phyloP scores from a whole-genome alignment of 2,888 invertebrate genomes.

The Poecilus cupreus region DNA sequence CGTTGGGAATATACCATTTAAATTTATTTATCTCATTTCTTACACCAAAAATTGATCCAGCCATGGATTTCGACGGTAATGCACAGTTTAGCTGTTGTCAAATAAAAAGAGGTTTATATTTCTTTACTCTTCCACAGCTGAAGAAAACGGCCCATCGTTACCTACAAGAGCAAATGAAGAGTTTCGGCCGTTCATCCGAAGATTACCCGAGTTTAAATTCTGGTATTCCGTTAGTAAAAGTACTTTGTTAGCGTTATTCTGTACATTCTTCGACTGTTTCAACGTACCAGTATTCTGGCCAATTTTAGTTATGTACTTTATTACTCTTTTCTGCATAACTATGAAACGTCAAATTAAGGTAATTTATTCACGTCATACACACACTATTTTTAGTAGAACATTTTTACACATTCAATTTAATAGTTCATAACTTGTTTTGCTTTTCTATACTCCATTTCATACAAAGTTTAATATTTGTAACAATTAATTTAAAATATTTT shows the following conservation, averaged over 20 bases:
- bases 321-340: slow-evolving; percentile 97
- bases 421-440: too few relatives aligned
- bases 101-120: too few relatives aligned
- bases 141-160: slow-evolving; percentile 91
- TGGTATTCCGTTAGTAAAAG: slow-evolving; percentile 98
- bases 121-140: slow-evolving; percentile 73
- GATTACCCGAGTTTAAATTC: slow-evolving; percentile 99
- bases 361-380: slow-evolving; percentile 67
- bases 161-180: slow-evolving; percentile 97
- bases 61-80: slow-evolving; percentile 93
- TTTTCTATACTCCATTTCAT: too few relatives aligned
- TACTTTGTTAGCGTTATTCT: slow-evolving; percentile 89
- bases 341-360: slow-evolving; percentile 99
- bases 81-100: not conserved
- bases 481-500: too few relatives aligned
- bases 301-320: slow-evolving; percentile 99
- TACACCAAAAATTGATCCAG: slow-evolving; percentile 99
- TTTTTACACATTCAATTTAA: too few relatives aligned
- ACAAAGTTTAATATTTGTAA: too few relatives aligned
- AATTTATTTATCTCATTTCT: slow-evolving; percentile 99
- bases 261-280: slow-evolving; percentile 98
- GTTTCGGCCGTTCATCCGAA: slow-evolving; percentile 96
- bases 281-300: slow-evolving; percentile 99
- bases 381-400: too few relatives aligned
- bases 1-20: slow-evolving; percentile 98